Evolutionary conservation across 2,113 vertebrate genomes (phyloP).

Genomic region (Ia io): DNA sequence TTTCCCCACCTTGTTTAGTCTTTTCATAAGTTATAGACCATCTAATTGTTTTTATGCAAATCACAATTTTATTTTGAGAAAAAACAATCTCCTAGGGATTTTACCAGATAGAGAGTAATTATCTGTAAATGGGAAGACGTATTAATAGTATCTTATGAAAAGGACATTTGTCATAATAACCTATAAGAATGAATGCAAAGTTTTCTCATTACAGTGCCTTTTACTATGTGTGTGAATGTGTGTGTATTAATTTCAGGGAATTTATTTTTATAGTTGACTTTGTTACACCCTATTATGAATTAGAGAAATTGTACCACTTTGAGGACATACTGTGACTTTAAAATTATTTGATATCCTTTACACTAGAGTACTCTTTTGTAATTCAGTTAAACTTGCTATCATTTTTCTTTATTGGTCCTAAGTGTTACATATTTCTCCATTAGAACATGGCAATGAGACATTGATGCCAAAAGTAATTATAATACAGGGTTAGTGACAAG

Average conservation of each 20-base stretch:
- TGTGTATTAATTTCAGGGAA: constrained; percentile 24
- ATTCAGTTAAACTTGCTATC: neutral
- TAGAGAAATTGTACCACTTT: neutral
- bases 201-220: neutral
- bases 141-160: constrained; percentile 28
- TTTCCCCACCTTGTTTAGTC: neutral
- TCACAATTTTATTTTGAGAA: constrained; percentile 29
- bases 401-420: neutral
- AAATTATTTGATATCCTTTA: neutral
- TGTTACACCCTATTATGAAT: neutral
- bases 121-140: neutral
- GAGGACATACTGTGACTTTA: neutral
- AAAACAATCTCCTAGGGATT: neutral
- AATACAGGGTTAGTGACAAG: neutral
- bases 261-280: constrained; percentile 10
- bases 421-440: neutral
- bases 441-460: neutral
- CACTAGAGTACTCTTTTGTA: neutral
- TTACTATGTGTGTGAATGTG: neutral
- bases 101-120: constrained; percentile 47
- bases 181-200: neutral
- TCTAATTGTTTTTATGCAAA: constrained; percentile 38
- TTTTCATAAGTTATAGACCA: neutral
- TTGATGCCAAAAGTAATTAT: neutral
- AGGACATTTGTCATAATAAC: neutral